Evolutionary conservation across 2,113 vertebrate genomes (phyloP), one percentile per base, ranked within the genome.

Genomic region (Periophthalmus modestus): DNA sequence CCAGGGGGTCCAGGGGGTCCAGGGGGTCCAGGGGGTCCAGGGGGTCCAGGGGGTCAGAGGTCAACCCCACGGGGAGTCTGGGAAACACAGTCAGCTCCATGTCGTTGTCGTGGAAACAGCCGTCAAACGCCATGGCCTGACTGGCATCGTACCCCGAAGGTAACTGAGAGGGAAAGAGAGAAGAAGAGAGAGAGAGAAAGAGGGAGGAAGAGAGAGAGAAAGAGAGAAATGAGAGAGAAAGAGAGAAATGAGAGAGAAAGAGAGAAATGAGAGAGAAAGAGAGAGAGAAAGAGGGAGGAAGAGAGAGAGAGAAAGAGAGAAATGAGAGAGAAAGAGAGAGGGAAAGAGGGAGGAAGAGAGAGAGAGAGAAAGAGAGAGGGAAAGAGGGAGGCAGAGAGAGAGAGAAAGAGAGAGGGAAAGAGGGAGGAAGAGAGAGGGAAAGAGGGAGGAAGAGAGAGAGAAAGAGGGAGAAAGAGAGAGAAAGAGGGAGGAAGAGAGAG

Each of bases 101-200:
- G 63, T 94, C 94, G 0, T 89, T 78, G 79, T 96, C 96, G 0
- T 94, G 94, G 84, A 95, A 97, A 74, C 96, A 98, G 80, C 96
- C 96, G 0, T 97, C 94, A 0, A 97, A 97, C 67, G 95, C 96
- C 95, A 96, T 96, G 0, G 95, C 95, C 89, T 96, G 95, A 85
- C 94, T 94, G 58, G 95, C 90, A 2, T 95, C 94, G 47, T 94
- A 95, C 28, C 90, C 94, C 72, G 93, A 94, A 48, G 95, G 95
- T 71, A 93, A 91, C 96, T 98, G 89, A 77, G 76, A 83, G 18
- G 13, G 18, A 21, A 16, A 19, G 18, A 7, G 19, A 1, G 50
- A n/a, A 15, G 7, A 14, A 63, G 24, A 63, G 24, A 21, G n/a
- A 57, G 54, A 21, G 54, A 10, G n/a, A 19, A 18, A 7, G 11